Evolutionary conservation across 2,113 vertebrate genomes (phyloP), one percentile per base, ranked within the genome.

Genomic region (Acrocephalus arundinaceus): DNA sequence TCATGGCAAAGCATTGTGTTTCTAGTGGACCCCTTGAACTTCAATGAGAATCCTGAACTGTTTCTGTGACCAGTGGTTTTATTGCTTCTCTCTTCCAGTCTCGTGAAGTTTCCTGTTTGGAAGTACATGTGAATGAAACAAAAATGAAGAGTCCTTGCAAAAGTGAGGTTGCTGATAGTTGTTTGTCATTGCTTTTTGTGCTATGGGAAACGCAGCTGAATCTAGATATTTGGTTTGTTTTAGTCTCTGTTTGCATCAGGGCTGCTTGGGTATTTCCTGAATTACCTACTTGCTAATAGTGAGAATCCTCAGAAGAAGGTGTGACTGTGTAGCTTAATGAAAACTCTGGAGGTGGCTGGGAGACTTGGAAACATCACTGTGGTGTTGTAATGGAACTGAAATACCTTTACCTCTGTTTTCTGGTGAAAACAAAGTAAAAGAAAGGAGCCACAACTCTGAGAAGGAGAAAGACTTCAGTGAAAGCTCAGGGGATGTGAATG

Each of bases 71-170:
- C 2, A 4, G 5, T 75, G 62, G 57, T 52, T 70, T 86, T 83
- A 39, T 65, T 75, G 16, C 31, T 93, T 90, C 20, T 95, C 33
- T 96, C 12, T 97, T 97, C 58, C 77, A 98, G 97, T 93, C 97
- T 85, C 97, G 96, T 43, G 96, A 97, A 87, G 21, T 98, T 93
- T 95, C 87, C 62, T 93, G 91, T 73, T 68, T 97, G 85, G 77
- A 96, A 94, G 93, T 97, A 31, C 87, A 93, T 6, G 91, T 97
- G 67, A 35, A 95, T 30, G 86, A 85, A 87, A 91, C 14, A 73
- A 82, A 91, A 57, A 86, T 1, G 43, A 75, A 61, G 89, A 95
- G 31, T 3, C 55, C 67, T 93, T 63, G 5, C 61, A 82, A 46
- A 92, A 94, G 97, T 97, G 93, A 97, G 92, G 31, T 49, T 96